Base-by-base conservation (phyloP, 2,888 invertebrate genomes). In the Pristionchus japonicus region DNA sequence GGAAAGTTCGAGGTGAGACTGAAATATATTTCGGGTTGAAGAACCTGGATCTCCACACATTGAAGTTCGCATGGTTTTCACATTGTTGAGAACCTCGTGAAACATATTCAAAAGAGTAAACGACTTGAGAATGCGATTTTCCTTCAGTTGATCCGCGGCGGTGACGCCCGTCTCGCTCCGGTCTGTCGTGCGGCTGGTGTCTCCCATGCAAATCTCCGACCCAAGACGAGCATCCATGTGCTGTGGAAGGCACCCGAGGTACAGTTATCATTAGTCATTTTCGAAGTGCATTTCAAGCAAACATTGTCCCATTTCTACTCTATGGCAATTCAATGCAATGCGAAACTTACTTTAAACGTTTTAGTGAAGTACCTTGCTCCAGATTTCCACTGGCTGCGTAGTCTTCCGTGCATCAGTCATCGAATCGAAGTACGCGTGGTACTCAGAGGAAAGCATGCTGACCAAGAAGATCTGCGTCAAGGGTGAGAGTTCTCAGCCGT, bases 361-460 rank as follows among this genome's bases (percentile, higher is more conserved):
- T 64, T n/a, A n/a, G 3, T 15, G n/a, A n/a, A 27, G 27, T 11
- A n/a, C 7, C 3, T 17, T 74, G 11, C 23, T 88, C 43, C 83
- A 91, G 91, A 88, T 91, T n/a, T 89, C 90, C 23, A 87, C 89
- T 27, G 91, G 93, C 34, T 94, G 94, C 86, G 91, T 94, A 17
- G 86, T 92, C 40, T 93, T 94, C 89, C 90, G 91, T 23, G 94
- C 94, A 20, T 92, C 93, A 17, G 93, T 94, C 11, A 93, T 94
- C 67, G 94, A 94, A 86, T 93, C 94, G 20, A 91, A 93, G 34
- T 91, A 91, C 88, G 89, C 92, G 4, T 94, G 94, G 94, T 94
- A 93, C 89, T 91, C 92, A 49, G 93, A 93, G 70, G 93, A 93
- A 3, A 93, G 93, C 43, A 92, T 92, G 40, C 89, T 94, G 82